Base-by-base conservation (phyloP, 2,113 vertebrate genomes). In the Lycocorax pyrrhopterus region DNA sequence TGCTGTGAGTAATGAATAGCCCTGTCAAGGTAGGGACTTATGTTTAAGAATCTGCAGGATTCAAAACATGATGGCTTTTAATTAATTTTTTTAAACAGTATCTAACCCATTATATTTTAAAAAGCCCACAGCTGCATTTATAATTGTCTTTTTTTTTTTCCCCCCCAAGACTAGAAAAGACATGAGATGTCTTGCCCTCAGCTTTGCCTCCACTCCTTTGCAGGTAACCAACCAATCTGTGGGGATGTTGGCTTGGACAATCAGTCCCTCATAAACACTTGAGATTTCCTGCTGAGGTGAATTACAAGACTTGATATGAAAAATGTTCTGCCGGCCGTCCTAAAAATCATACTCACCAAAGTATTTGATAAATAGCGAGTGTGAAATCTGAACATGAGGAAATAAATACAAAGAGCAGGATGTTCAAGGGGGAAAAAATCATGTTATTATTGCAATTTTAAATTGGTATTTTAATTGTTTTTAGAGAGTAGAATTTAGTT, bases 401-500 rank as follows among this genome's bases (percentile, higher is more conserved):
- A 80, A 63, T 66, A 56, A 72, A 55, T 55, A 43, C 13, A 74
- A 90, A 92, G 49, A 76, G 15, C 64, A 87, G 39, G 43, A 53
- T n/a, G 30, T 63, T 78, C 22, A 35, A 35, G 16, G 22, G 4
- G 10, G 16, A 26, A 7, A 21, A 49, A 60, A 29, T 9, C 1
- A 13, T 32, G 9, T 13, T 49, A 35, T 37, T 69, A 11, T 63
- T 84, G 5, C 47, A 19, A 89, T 93, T 88, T 86, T 59, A 63
- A 95, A 93, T 82, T 89, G 46, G 21, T 79, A 47, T 87, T 91
- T 69, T 10, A 74, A 27, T 55, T 81, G 51, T 82, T 73, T 11
- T 94, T 93, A 89, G 52, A 89, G 52, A 74, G 59, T 68, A 92
- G 92, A 72, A 51, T 93, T 96, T 96, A 84, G 67, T 97, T 97